Conservation (phyloP, 2,113 vertebrate genomes). For the Zosterops borbonicus region DNA sequence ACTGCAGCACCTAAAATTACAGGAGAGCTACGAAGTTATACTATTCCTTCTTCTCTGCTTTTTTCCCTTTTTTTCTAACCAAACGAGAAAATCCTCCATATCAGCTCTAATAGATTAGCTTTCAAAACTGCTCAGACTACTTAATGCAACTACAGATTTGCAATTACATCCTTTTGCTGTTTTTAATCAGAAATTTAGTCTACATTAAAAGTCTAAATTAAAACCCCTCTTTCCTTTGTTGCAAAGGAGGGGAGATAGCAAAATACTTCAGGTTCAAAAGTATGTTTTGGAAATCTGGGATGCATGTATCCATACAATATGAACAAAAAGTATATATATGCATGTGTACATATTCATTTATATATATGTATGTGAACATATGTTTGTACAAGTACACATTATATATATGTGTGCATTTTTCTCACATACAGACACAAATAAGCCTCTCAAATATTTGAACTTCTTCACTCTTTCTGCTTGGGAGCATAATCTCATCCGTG, state of each 20-base stretch:
- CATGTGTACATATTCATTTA: neutral
- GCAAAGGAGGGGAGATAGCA: neutral
- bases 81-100: neutral
- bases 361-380: rapidly evolving
- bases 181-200: neutral
- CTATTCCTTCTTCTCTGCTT: neutral
- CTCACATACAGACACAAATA: neutral
- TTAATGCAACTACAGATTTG: neutral
- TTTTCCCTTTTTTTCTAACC: neutral
- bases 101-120: neutral
- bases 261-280: neutral
- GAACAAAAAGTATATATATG: neutral
- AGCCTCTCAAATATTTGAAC: neutral
- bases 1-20: neutral
- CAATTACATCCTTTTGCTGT: neutral
- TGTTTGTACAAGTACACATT: rapidly evolving
- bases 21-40: neutral
- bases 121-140: neutral
- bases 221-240: neutral
- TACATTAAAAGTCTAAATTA: neutral
- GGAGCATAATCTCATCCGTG: neutral
- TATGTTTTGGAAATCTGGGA: neutral
- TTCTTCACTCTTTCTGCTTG: neutral
- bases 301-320: neutral
- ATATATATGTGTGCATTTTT: rapidly evolving